A percentile compares a stretch with the other conserved stretches of the same genome.
These are phyloP conservation scores for Antedon mediterranea DNA, from an alignment of 53 echinoderm and acorn worm species.

Conservation along the genomic window DNA sequence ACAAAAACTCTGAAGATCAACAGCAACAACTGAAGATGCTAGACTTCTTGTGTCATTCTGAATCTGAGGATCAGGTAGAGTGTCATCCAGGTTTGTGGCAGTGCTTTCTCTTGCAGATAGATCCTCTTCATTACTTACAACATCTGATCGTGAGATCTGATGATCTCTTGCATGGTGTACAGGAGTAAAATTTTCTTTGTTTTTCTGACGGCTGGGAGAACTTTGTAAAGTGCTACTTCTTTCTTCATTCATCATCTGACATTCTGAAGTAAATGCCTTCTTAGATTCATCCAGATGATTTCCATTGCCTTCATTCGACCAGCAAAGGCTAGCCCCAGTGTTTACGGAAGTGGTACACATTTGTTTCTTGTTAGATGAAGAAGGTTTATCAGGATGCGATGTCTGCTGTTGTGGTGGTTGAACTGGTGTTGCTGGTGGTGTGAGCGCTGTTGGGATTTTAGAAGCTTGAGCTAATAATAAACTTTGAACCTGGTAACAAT, in stretches of 20 bases:
- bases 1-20: slow-evolving; percentile 37
- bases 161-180: neutral
- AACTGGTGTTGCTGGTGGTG: slow-evolving; percentile 6
- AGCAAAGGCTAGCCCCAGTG: slow-evolving; percentile 74
- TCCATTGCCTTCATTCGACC: slow-evolving; percentile 11
- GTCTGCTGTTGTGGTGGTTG: neutral
- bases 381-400: slow-evolving; percentile 3
- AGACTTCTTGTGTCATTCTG: slow-evolving; percentile 34
- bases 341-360: slow-evolving; percentile 55
- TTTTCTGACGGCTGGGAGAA: no score
- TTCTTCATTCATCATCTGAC: neutral
- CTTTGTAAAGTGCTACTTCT: neutral
- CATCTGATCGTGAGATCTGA: neutral
- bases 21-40: slow-evolving; percentile 4
- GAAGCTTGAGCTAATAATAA: slow-evolving; percentile 14
- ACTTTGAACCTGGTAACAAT: neutral
- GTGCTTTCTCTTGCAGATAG: neutral
- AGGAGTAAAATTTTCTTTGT: neutral
- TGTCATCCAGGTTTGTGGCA: neutral
- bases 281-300: neutral
- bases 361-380: slow-evolving; percentile 1
- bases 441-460: neutral
- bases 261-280: neutral
- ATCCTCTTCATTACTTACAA: neutral
- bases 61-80: slow-evolving; percentile 25